Evolutionary conservation across 2,888 invertebrate species (phyloP).

Genomic region (Liodrosophila aerea): DNA sequence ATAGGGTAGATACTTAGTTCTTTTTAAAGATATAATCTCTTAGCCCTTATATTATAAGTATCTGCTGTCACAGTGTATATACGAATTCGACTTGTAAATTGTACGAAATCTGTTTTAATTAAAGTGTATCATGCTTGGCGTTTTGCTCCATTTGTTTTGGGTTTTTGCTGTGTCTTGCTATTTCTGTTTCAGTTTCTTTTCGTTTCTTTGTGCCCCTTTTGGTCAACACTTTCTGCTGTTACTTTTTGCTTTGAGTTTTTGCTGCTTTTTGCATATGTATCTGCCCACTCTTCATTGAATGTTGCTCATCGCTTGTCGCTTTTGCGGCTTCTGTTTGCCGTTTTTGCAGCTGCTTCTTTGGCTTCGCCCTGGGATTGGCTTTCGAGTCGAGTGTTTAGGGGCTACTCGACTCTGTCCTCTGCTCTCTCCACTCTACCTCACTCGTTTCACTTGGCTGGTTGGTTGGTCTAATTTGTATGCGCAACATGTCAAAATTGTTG

Average conservation of each 20-base stretch:
- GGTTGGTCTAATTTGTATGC: slow-evolving; percentile 73
- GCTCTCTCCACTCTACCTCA: background rate
- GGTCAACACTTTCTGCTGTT: slow-evolving; percentile 46
- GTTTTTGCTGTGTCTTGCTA: slow-evolving; percentile 7
- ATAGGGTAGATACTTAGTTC: too few species aligned
- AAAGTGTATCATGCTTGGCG: slow-evolving; percentile 46
- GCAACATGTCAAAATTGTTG: slow-evolving; percentile 79
- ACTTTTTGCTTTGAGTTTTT: slow-evolving; percentile 19
- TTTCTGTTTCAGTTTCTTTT: background rate
- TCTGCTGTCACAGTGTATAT: too few species aligned
- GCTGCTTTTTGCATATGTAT: background rate
- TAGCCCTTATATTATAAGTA: too few species aligned
- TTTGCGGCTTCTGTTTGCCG: slow-evolving; percentile 74
- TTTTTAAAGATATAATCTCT: too few species aligned
- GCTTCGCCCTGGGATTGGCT: slow-evolving; percentile 55
- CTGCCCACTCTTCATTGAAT: slow-evolving; percentile 28
- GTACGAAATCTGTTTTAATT: slow-evolving; percentile 28
- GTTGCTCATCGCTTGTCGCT: slow-evolving; percentile 62
- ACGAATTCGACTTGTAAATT: too few species aligned
- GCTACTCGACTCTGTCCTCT: slow-evolving; percentile 15
- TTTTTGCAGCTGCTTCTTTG: slow-evolving; percentile 57
- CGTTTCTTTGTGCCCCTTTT: slow-evolving; percentile 34
- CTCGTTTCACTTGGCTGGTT: slow-evolving; percentile 21
- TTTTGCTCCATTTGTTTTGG: slow-evolving; percentile 27
- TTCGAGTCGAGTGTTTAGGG: slow-evolving; percentile 24